Evolutionary conservation across 2,113 vertebrate species (phyloP), one percentile per base, ranked within the genome.

Genomic region (Oenanthe melanoleuca): DNA sequence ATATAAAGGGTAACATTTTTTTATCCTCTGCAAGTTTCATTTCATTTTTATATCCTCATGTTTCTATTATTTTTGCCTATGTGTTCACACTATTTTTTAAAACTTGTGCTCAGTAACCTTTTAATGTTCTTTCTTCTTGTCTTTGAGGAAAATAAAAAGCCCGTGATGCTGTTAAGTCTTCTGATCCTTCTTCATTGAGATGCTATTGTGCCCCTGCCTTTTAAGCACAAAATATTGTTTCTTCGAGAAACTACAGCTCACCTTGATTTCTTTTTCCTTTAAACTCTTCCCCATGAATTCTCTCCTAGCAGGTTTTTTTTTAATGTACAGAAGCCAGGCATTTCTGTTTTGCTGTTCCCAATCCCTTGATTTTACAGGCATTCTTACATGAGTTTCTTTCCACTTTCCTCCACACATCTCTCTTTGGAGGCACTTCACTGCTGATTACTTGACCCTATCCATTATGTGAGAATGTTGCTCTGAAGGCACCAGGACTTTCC

Each of bases 141-240:
- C 90, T 97, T 92, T 90, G 92, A 95, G 92, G 44, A 83, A 92
- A 93, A 95, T 86, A 44, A 92, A 97, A 96, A 92, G 80, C 90
- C 90, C 3, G 0, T 66, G 42, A 90, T 88, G 59, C 69, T 90
- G 82, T 82, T 31, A 86, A 90, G n/a, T 90, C 82, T 86, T 96
- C 90, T 94, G 92, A 93, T 93, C 86, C 50, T 94, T 90, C 69
- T 90, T 45, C 75, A 90, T n/a, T 66, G 71, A 92, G 38, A 86
- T 90, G 26, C 94, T 93, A 88, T 78, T 94, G 91, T 95, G 60
- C n/a, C 44, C 52, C 11, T 90, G 71, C 50, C 34, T 94, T 96
- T 94, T 78, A 69, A 90, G 64, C 67, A 86, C 34, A 73, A 86
- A 93, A 88, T 93, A 70, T 37, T 88, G 34, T 88, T 90, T 93